Percentiles rank a stretch among this genome's conserved stretches.
phyloP scores from a whole-genome alignment of 2,797 vertebrate genomes.

The Falco rusticolus region DNA sequence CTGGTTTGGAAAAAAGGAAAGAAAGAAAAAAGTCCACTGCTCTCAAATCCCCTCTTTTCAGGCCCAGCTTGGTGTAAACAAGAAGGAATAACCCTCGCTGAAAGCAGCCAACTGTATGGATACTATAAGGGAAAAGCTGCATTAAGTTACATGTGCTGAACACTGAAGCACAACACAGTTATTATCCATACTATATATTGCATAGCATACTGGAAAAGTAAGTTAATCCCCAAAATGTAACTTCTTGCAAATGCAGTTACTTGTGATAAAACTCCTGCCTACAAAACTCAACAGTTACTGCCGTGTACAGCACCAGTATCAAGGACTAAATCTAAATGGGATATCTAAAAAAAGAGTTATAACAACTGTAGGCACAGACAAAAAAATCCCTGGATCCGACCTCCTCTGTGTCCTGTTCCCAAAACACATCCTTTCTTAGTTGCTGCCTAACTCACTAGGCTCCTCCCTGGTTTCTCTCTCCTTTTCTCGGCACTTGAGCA shows the following conservation, averaged over 20 bases:
- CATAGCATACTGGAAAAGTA: neutral
- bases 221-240: neutral
- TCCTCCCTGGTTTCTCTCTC: neutral
- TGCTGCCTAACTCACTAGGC: neutral
- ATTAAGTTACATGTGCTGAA: neutral
- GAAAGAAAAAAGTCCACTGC: neutral
- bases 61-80: neutral
- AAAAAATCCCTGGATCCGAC: neutral
- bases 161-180: neutral
- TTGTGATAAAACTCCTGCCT: neutral
- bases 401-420: neutral
- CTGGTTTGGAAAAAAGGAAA: constrained; percentile 24
- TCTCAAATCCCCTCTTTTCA: neutral
- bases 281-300: neutral
- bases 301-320: neutral
- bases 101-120: neutral
- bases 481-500: neutral
- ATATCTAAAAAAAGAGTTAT: neutral
- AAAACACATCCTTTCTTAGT: neutral
- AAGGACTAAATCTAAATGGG: neutral
- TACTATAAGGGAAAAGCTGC: neutral
- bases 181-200: neutral
- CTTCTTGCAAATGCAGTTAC: neutral
- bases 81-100: neutral
- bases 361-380: neutral